Percentiles rank a stretch among this genome's conserved stretches.
Conservation (phyloP, 2,113 vertebrate genomes). For the Scortum barcoo region DNA sequence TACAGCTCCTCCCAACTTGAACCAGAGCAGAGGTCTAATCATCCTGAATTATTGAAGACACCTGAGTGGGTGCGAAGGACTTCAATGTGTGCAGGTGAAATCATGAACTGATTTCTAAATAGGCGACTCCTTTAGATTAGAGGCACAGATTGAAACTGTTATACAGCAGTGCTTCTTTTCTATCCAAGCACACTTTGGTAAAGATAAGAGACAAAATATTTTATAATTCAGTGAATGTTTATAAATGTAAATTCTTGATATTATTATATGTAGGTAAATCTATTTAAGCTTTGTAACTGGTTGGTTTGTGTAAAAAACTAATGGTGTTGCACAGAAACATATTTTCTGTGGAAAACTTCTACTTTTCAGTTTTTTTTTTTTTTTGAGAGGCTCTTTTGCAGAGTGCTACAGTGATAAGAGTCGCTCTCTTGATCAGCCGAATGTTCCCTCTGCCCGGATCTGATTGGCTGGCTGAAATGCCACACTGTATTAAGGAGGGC, state of each 20-base stretch:
- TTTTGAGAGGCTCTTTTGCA: background rate
- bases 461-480: constrained; percentile 18
- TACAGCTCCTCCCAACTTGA: constrained; percentile 12
- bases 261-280: too few relatives aligned
- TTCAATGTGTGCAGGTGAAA: background rate
- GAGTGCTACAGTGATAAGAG: background rate
- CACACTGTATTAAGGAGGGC: constrained; percentile 4
- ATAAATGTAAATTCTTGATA: background rate
- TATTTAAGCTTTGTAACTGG: background rate
- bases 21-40: constrained; percentile 33
- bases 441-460: background rate
- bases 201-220: background rate
- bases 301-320: background rate
- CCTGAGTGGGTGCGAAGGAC: background rate
- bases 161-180: background rate
- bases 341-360: too few relatives aligned
- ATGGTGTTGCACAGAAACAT: background rate
- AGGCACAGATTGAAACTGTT: background rate
- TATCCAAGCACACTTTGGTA: background rate
- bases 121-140: background rate
- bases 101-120: constrained; percentile 11
- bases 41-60: constrained; percentile 42
- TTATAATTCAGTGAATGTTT: background rate
- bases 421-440: background rate
- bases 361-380: too few relatives aligned